Evolutionary conservation across 2,888 invertebrate genomes (phyloP), one percentile per base, ranked within the genome.

Genomic region (Agrenia bidenticulata): DNA sequence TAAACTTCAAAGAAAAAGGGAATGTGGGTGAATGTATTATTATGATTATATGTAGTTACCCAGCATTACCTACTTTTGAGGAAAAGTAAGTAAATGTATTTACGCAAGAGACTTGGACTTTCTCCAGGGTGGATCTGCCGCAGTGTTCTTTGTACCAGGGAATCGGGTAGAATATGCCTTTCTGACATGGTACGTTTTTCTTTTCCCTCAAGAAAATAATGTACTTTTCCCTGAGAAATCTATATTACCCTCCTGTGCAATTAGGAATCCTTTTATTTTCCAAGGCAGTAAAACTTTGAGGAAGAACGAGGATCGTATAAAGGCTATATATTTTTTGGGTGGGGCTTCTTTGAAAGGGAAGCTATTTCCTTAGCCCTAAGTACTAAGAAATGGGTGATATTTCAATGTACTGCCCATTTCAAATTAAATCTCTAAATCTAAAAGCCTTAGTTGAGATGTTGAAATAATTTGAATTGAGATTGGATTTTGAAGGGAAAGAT

Each of bases 1-100:
- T 27, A 55, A 57, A 57, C 57, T 58, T 58, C 49, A 58, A 58
- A 58, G 49, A 42, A 58, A 57, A 37, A 45, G 15, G 42, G 13
- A 49, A 58, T 58, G 49, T 41, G 56, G 21, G 21, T 17, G 55
- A 55, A 55, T 57, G 57, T 57, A 57, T 58, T 42, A 39, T 45
- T 58, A 58, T 49, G 57, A 57, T 57, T 57, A 57, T 57, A 23
- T 41, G 41, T 39, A 39, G 23, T 51, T 51, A 51, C 51, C 13
- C 21, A 51, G 7, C 21, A 51, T 45, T 45, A 51, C 51, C 7
- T 51, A 23, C 5, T 24, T 51, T 51, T 51, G 23, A 51, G 24
- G 13, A 51, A 19, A 15, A 51, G 17, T 51, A 21, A 51, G 51
- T 24, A 51, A 51, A 51, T 51, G 51, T 24, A 51, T 51, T 51